A percentile compares a stretch with the other conserved stretches of the same genome.
These are phyloP conservation scores for Hylyphantes graminicola DNA, from an alignment of 1,140 invertebrate genomes.

Conservation along the genomic window DNA sequence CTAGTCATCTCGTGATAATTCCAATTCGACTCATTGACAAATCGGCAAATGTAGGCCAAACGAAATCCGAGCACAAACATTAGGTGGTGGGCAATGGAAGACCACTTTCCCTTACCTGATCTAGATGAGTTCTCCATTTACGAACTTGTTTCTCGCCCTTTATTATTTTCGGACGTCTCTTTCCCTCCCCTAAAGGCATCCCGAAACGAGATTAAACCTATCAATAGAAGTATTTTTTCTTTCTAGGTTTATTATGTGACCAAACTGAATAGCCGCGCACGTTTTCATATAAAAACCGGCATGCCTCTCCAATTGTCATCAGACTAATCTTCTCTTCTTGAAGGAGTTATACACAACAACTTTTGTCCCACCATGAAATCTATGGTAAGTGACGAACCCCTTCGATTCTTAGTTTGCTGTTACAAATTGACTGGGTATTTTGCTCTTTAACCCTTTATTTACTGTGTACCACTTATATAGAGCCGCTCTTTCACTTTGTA, in stretches of 20 bases:
- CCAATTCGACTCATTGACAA: no score
- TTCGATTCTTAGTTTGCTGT: neutral
- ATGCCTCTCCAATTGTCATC: neutral
- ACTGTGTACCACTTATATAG: neutral
- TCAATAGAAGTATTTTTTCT: neutral
- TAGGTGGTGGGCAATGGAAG: conserved; percentile 12
- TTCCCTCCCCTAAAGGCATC: neutral
- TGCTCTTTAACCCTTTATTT: neutral
- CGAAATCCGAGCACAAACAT: neutral
- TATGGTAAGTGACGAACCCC: conserved; percentile 10
- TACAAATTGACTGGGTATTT: neutral
- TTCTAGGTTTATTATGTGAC: conserved; percentile 11
- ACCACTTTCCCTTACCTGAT: conserved; percentile 27
- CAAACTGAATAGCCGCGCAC: neutral
- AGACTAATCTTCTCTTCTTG: neutral
- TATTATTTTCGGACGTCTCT: conserved; percentile 12
- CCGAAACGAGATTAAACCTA: neutral
- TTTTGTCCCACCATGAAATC: conserved; percentile 14
- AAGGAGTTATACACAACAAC: neutral
- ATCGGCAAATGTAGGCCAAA: no score
- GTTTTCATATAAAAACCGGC: neutral
- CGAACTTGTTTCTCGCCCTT: conserved; percentile 36
- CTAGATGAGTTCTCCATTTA: conserved; percentile 2
- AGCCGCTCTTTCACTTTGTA: neutral
- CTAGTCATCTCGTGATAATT: neutral